Percentiles rank a stretch among this genome's conserved stretches.
Evolutionary conservation across 2,113 vertebrate species (phyloP).

Genomic region (Myxocyprinus asiaticus): DNA sequence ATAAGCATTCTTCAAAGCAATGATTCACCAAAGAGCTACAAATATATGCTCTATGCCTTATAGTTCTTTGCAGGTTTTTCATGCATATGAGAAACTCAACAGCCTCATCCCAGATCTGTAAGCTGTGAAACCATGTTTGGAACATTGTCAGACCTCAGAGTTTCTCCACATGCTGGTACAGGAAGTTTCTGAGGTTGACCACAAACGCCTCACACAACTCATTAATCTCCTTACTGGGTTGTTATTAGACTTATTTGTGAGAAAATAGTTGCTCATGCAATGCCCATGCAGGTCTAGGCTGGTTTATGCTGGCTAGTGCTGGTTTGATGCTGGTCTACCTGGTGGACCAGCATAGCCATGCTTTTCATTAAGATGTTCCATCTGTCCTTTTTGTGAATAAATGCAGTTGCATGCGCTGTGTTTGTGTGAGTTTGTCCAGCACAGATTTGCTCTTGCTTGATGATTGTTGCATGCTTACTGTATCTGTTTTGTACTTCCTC

Average conservation of each 20-base stretch:
- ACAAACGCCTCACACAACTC: constrained; percentile 1
- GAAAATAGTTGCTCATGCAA: background rate
- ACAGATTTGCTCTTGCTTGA: background rate
- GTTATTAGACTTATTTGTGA: background rate
- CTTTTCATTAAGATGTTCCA: no score
- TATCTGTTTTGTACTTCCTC: background rate
- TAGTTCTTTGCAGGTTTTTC: background rate
- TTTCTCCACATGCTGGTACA: constrained; percentile 19
- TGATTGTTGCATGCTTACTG: background rate
- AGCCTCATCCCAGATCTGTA: background rate
- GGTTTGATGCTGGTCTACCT: no score
- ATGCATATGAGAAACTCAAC: no score
- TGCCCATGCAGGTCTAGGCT: no score
- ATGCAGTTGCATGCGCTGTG: background rate
- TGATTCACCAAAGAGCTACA: background rate
- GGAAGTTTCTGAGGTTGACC: constrained; percentile 30
- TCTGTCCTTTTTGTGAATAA: no score
- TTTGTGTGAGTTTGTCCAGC: background rate
- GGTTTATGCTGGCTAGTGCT: no score
- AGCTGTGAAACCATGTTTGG: constrained; percentile 6
- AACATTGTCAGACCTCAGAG: constrained; percentile 14
- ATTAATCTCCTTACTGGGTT: background rate
- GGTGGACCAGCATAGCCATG: no score
- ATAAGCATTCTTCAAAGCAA: background rate
- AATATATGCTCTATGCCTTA: constrained; percentile 1